Evolutionary conservation across 92 coral and sea anemone genomes (phyloP), one percentile per base, ranked within the genome.

Genomic region (Umimayanthus chanpuru): DNA sequence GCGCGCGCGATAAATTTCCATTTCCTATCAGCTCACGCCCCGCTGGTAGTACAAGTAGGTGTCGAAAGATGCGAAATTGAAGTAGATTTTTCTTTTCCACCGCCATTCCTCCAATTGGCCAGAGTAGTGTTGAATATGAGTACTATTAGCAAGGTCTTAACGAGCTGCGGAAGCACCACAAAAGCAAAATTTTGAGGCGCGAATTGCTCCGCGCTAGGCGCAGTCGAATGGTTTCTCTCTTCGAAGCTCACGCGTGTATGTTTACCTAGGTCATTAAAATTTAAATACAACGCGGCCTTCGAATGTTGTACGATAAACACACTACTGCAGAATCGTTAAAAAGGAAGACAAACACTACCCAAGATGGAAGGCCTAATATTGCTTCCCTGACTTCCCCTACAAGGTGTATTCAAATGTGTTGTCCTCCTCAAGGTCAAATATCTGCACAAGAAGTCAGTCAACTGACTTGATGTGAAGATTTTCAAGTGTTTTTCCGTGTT

Each of bases 251-350:
- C 93, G 88, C 91, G 85, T 89, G 88, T 88, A 90, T 95, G 91
- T 94, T 92, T 91, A 90, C 98, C 72, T 68, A 79, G 81, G 92
- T 92, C 94, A 97, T 97, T 97, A 95, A 94, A 94, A 76, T 93
- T 97, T 95, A 93, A 97, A 92, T 85, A 92, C 90, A 68, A 79
- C 85, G 80, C 81, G 68, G 73, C 67, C 74, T 77, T 77, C 73
- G 82, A 86, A 86, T 47, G 74, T 26, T 90, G 86, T 78, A 79
- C 32, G 75, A 58, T 72, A 77, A 89, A 83, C 78, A 83, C 40
- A 25, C n/a, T 21, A 26, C 36, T 83, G 78, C 43, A 83, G 56
- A 83, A 49, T 83, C 30, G 78, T 47, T 83, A n/a, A 53, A 68
- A 15, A 5, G 58, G 47, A 55, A 5, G 40, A 5, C 44, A 83